Percentiles rank a stretch among this genome's conserved stretches.
Conservation (phyloP, 2,113 vertebrate species). For the Zootoca vivipara region DNA sequence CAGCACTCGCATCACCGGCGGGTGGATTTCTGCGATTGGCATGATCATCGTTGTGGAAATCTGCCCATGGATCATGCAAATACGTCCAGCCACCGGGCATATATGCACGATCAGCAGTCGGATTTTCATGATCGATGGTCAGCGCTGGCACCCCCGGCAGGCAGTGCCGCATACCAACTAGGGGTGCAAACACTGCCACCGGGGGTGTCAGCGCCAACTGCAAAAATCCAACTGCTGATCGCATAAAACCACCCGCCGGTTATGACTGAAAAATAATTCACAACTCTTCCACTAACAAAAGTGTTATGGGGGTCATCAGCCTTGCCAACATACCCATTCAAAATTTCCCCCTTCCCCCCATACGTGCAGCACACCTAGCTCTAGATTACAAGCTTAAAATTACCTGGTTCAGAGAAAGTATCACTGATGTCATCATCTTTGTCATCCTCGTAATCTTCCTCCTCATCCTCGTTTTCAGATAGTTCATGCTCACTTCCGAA, state of each 20-base stretch:
- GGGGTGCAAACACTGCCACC: no score
- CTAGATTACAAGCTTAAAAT: not conserved
- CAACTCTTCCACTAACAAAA: not conserved
- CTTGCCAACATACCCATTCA: constrained; percentile 19
- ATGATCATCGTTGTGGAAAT: no score
- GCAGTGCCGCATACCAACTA: no score
- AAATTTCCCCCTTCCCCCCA: not conserved
- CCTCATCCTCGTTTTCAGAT: constrained; percentile 92
- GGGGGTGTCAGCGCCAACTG: no score
- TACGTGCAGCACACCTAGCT: not conserved
- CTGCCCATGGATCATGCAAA: no score
- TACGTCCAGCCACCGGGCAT: no score
- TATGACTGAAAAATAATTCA: not conserved
- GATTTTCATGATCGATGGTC: no score
- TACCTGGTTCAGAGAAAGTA: constrained; percentile 98
- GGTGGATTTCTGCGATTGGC: no score
- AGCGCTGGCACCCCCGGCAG: no score
- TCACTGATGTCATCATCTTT: constrained; percentile 98
- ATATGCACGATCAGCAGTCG: no score
- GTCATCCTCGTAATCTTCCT: constrained; percentile 91
- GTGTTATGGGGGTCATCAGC: constrained; percentile 13
- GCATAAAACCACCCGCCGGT: not conserved
- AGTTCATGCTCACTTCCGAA: constrained; percentile 97
- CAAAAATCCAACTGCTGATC: no score
- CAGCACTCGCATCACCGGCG: no score